These are phyloP conservation scores for Corythornis vintsioides DNA, from an alignment of 2,113 vertebrate species.

Conservation along the genomic window DNA sequence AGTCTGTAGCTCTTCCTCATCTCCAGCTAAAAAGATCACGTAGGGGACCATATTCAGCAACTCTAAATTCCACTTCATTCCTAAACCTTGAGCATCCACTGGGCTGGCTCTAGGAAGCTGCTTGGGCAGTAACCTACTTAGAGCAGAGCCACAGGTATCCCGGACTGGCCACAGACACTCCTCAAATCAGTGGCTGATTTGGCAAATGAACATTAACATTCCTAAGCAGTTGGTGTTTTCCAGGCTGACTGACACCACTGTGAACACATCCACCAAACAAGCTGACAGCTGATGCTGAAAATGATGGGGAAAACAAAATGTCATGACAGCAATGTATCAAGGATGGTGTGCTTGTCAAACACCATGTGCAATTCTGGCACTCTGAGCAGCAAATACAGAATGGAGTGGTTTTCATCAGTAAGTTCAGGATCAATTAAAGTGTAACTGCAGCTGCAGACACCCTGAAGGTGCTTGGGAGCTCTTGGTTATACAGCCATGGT, in stretches of 20 bases:
- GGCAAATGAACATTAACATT: background rate
- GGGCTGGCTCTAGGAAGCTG: background rate
- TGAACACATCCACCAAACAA: background rate
- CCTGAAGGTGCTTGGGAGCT: background rate
- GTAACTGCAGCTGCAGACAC: background rate
- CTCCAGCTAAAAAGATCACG: background rate
- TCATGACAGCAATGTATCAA: background rate
- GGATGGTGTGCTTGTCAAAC: background rate
- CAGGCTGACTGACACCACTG: background rate
- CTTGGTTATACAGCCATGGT: fast-evolving
- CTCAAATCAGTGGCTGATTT: background rate
- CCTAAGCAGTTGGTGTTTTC: background rate
- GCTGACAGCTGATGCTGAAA: background rate
- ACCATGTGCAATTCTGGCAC: background rate
- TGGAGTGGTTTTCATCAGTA: background rate
- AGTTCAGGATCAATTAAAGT: background rate
- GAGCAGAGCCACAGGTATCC: background rate
- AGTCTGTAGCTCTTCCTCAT: background rate
- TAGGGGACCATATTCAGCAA: background rate
- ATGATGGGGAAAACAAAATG: background rate
- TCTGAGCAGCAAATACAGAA: background rate
- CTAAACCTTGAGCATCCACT: background rate
- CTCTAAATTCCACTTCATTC: background rate
- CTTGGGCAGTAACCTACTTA: background rate
- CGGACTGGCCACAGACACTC: background rate